Conservation (phyloP, 1,140 invertebrate species). For the Bombyx mori region DNA sequence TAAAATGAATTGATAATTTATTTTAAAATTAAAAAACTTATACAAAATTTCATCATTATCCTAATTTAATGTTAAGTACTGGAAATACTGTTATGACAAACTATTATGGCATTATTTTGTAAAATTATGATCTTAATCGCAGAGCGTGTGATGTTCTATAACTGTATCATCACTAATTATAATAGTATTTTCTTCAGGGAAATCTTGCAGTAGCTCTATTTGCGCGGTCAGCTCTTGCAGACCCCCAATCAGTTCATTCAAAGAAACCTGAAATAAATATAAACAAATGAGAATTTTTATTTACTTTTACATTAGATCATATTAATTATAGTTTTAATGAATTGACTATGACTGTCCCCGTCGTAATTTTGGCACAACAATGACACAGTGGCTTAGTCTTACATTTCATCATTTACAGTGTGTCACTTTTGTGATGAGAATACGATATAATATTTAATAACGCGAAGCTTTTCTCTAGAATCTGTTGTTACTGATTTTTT, state of each 20-base stretch:
- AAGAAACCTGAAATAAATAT: conserved; percentile 26
- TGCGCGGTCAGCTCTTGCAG: conserved; percentile 54
- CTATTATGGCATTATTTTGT: neutral
- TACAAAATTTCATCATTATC: neutral
- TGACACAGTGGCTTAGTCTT: too few relatives aligned
- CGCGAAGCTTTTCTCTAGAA: too few relatives aligned
- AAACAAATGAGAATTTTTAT: conserved; percentile 3
- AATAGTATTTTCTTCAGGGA: conserved; percentile 54
- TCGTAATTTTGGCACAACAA: too few relatives aligned
- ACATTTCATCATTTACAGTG: too few relatives aligned
- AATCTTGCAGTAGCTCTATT: conserved; percentile 50
- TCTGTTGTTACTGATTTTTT: too few relatives aligned
- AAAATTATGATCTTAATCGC: conserved; percentile 26
- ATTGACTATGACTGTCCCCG: too few relatives aligned
- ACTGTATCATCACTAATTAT: conserved; percentile 51
- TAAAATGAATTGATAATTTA: neutral
- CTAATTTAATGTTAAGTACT: neutral
- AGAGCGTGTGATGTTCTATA: conserved; percentile 51
- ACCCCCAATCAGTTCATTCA: conserved; percentile 47
- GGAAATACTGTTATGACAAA: neutral
- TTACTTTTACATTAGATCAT: neutral
- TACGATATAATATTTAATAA: too few relatives aligned
- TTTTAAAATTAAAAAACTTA: neutral
- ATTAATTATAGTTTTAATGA: neutral
- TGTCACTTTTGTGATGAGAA: too few relatives aligned